Evolutionary conservation across 2,888 invertebrate species (phyloP).

Genomic region (Apoda limacodes): DNA sequence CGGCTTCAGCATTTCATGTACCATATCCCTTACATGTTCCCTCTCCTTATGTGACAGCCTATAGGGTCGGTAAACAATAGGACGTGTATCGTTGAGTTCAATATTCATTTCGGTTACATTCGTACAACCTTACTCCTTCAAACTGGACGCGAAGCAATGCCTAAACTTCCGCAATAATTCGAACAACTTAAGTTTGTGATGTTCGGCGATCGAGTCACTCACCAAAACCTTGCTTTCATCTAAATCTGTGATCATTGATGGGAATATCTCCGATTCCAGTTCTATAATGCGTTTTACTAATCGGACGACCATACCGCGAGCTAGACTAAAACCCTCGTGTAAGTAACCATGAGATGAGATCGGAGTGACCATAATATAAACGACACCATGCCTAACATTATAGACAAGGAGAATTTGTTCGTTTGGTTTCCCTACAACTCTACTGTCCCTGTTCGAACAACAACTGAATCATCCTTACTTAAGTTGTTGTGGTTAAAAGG

Average conservation of each 20-base stretch:
- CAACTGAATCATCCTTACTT: neutral
- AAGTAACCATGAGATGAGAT: neutral
- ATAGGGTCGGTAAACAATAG: slow-evolving; percentile 21
- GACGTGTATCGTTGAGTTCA: slow-evolving; percentile 9
- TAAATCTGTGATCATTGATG: too few relatives aligned
- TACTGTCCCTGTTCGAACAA: slow-evolving; percentile 3
- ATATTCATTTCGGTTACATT: slow-evolving; percentile 18
- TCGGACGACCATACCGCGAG: neutral
- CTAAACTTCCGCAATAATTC: slow-evolving; percentile 3
- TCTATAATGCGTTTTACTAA: neutral
- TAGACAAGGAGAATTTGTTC: slow-evolving; percentile 5
- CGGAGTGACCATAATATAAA: slow-evolving; percentile 1
- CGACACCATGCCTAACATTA: neutral
- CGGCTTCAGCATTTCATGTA: slow-evolving; percentile 20
- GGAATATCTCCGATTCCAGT: neutral
- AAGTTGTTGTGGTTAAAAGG: neutral
- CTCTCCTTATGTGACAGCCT: slow-evolving; percentile 17
- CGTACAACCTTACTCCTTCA: slow-evolving; percentile 13
- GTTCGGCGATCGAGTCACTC: neutral
- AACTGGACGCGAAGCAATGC: slow-evolving; percentile 11
- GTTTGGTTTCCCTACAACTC: slow-evolving; percentile 7
- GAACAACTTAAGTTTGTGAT: neutral
- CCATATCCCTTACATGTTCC: slow-evolving; percentile 14
- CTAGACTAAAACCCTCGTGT: neutral
- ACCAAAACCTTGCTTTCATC: neutral